phyloP scores from a whole-genome alignment of 2,113 vertebrate species.

The Miniopterus natalensis region DNA sequence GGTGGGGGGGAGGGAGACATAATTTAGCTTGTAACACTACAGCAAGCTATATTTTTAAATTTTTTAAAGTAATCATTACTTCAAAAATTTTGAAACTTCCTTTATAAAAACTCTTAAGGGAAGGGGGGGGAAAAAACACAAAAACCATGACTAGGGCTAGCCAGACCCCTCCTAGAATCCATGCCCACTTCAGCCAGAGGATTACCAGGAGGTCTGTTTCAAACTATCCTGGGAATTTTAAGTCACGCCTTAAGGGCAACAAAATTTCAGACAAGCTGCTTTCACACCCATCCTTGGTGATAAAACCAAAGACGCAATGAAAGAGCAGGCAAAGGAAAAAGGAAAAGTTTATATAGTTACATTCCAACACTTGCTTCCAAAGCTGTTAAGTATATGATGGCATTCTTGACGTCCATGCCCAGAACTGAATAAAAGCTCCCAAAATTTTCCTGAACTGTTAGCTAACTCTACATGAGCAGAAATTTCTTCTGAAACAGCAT shows the following conservation, averaged over 20 bases:
- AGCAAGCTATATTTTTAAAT: not conserved
- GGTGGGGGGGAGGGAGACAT: not conserved
- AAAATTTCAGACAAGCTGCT: slow-evolving; percentile 69
- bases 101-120: slow-evolving; percentile 35
- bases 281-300: slow-evolving; percentile 64
- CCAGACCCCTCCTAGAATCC: not conserved
- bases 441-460: slow-evolving; percentile 57
- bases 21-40: not conserved
- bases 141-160: not conserved
- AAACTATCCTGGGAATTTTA: slow-evolving; percentile 77
- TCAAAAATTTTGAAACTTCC: not conserved
- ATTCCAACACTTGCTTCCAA: slow-evolving; percentile 75
- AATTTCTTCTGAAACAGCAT: slow-evolving; percentile 31
- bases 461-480: slow-evolving; percentile 51
- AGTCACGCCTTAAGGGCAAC: slow-evolving; percentile 67
- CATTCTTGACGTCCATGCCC: slow-evolving; percentile 63
- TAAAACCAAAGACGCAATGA: slow-evolving; percentile 74
- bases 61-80: slow-evolving; percentile 31
- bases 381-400: slow-evolving; percentile 63
- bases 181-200: not conserved
- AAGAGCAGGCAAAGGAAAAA: not conserved
- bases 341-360: slow-evolving; percentile 63
- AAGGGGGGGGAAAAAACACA: not conserved
- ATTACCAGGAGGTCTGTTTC: slow-evolving; percentile 39
- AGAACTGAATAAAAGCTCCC: slow-evolving; percentile 69